These are phyloP conservation scores for Pipistrellus nathusii DNA, from an alignment of 2,797 vertebrate genomes.

Conservation along the genomic window DNA sequence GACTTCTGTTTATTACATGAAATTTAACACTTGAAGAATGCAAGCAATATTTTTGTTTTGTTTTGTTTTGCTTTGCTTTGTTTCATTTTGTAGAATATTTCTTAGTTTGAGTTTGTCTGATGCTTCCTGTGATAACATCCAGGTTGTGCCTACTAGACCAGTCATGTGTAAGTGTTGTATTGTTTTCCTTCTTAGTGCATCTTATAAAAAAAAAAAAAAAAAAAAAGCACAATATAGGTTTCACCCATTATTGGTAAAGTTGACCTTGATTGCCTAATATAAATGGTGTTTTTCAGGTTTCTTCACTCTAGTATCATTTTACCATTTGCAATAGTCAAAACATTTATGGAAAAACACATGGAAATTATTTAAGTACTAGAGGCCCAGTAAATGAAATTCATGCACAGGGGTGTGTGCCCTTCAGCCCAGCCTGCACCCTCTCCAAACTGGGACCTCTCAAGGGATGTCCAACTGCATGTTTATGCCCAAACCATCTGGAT, in stretches of 20 bases:
- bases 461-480: too few species aligned
- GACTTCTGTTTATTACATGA: neutral
- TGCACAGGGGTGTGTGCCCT: too few species aligned
- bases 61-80: conserved; percentile 8
- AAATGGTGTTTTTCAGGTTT: neutral
- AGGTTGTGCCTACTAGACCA: neutral
- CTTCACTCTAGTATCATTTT: conserved; percentile 6
- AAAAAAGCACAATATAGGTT: neutral
- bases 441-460: too few species aligned
- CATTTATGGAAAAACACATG: neutral
- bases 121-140: neutral
- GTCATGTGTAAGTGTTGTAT: neutral
- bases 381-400: too few species aligned
- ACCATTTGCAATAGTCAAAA: neutral
- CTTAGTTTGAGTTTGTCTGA: neutral
- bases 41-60: neutral
- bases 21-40: neutral
- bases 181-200: neutral
- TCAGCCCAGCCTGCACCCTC: too few species aligned
- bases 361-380: neutral
- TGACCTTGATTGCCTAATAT: neutral
- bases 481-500: too few species aligned
- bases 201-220: neutral
- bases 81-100: neutral
- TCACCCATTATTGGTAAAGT: neutral